Percentiles rank a stretch among this genome's conserved stretches.
phyloP scores from a whole-genome alignment of 2,888 invertebrate genomes.

The Pollenia amentaria region DNA sequence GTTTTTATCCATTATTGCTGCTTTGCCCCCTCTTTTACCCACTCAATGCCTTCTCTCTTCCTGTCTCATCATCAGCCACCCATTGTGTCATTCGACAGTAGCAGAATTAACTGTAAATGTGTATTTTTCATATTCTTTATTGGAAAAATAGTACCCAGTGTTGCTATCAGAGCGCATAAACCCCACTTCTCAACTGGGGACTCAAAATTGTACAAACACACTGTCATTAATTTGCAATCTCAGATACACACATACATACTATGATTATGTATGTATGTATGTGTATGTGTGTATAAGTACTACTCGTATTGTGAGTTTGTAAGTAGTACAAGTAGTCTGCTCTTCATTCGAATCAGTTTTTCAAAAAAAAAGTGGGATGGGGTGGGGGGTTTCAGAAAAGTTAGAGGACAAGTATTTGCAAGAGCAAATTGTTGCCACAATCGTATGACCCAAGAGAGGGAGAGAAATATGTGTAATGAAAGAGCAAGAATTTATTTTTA shows the following conservation, averaged over 20 bases:
- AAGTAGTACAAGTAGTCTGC: constrained; percentile 67
- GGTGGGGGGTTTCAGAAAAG: constrained; percentile 5
- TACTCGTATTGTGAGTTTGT: constrained; percentile 4
- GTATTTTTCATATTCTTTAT: constrained; percentile 33
- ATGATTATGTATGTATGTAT: background rate
- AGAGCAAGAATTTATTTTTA: constrained; percentile 58
- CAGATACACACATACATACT: constrained; percentile 3
- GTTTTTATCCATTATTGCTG: background rate
- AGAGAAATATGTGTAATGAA: constrained; percentile 13
- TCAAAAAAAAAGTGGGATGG: constrained; percentile 1
- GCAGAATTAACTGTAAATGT: constrained; percentile 65
- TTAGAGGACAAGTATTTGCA: constrained; percentile 27
- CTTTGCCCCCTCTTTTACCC: background rate
- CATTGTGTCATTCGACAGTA: constrained; percentile 40
- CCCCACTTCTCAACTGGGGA: constrained; percentile 47
- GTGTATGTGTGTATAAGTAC: background rate
- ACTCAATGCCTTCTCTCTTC: background rate
- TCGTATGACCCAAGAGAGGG: constrained; percentile 20
- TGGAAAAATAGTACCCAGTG: constrained; percentile 37
- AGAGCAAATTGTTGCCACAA: constrained; percentile 42
- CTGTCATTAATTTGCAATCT: background rate
- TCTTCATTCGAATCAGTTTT: constrained; percentile 7
- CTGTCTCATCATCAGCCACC: constrained; percentile 12
- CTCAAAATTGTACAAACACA: constrained; percentile 5
- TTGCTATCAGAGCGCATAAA: constrained; percentile 46